Conservation (phyloP, 2,113 vertebrate genomes). For the Heterochromis multidens region DNA sequence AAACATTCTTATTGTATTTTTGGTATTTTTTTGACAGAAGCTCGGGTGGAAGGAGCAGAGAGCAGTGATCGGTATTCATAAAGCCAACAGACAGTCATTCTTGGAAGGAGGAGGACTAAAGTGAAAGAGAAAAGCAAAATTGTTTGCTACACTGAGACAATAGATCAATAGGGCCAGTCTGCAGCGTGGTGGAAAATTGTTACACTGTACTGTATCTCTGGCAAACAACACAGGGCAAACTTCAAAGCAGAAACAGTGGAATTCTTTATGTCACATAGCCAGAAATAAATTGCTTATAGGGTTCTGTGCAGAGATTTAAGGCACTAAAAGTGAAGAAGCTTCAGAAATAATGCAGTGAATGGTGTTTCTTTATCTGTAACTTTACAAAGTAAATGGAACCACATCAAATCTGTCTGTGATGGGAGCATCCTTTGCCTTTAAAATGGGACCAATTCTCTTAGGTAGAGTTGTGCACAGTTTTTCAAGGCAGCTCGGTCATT, state of each 20-base stretch:
- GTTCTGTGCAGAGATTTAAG: background rate
- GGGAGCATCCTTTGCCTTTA: background rate
- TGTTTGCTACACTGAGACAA: constrained; percentile 28
- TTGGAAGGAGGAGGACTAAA: background rate
- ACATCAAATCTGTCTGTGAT: background rate
- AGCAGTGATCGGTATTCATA: constrained; percentile 36
- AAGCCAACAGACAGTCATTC: constrained; percentile 5
- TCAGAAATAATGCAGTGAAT: background rate
- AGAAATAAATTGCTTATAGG: background rate
- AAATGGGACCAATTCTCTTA: background rate
- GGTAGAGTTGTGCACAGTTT: background rate
- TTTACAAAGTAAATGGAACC: background rate
- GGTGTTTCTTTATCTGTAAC: background rate
- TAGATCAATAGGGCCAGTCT: constrained; percentile 47
- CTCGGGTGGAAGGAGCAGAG: background rate
- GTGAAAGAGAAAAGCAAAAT: constrained; percentile 20
- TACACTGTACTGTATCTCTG: background rate
- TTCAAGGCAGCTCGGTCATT: background rate
- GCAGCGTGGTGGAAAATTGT: background rate
- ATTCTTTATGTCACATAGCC: background rate
- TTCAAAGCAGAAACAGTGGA: background rate
- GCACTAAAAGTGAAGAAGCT: background rate
- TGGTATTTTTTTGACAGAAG: background rate
- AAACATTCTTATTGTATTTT: background rate
- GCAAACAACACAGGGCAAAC: constrained; percentile 9